These are phyloP conservation scores for Thalpophila matura DNA, from an alignment of 2,888 invertebrate genomes.

Conservation along the genomic window DNA sequence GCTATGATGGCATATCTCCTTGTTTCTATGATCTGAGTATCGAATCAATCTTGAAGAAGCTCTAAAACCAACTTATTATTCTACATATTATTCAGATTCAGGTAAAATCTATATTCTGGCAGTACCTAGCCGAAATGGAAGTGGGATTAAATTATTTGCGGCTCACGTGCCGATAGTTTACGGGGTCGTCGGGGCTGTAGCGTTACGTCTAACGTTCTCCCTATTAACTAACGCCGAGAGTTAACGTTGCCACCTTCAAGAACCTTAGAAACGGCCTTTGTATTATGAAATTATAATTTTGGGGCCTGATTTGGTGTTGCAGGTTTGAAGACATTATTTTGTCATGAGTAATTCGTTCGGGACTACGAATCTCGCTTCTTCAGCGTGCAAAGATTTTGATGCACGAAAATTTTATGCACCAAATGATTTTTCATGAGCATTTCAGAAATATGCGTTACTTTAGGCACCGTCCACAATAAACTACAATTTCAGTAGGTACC, in stretches of 20 bases:
- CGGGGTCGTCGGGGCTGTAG: conserved; percentile 60
- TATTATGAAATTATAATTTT: conserved; percentile 14
- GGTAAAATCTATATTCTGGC: conserved; percentile 41
- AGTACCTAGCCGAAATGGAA: conserved; percentile 57
- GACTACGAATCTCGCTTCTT: not conserved
- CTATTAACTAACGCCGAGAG: conserved; percentile 67
- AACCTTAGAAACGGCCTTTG: conserved; percentile 22
- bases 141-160: conserved; percentile 74
- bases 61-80: conserved; percentile 26
- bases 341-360: not conserved
- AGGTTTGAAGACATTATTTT: no score
- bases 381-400: not conserved
- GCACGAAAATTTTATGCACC: not conserved
- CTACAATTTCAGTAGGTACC: not conserved
- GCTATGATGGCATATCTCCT: no score
- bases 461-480: not conserved
- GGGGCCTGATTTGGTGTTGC: not conserved
- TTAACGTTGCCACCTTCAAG: conserved; percentile 38
- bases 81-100: conserved; percentile 46
- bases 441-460: not conserved
- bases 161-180: conserved; percentile 70
- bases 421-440: not conserved
- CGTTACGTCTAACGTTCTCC: conserved; percentile 63
- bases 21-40: no score
- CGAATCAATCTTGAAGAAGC: conserved; percentile 11